Evolutionary conservation across 2,113 vertebrate species (phyloP).

Genomic region (Erythrocercus mccallii): DNA sequence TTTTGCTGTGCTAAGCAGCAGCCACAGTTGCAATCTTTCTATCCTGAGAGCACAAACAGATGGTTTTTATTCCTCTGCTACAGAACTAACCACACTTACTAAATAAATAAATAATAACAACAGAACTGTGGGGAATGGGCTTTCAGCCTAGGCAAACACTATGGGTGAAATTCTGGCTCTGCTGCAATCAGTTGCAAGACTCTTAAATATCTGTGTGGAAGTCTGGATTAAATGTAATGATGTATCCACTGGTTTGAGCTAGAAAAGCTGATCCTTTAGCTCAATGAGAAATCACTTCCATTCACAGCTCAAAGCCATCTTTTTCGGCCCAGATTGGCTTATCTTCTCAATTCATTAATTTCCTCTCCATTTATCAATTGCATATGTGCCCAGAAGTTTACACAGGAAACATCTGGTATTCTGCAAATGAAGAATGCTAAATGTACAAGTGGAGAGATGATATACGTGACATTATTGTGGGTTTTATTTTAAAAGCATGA

Average conservation of each 20-base stretch:
- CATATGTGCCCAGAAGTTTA: constrained; percentile 44
- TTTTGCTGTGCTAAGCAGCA: not conserved
- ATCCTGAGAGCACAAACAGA: not conserved
- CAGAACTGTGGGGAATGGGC: not conserved
- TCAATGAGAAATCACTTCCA: constrained; percentile 62
- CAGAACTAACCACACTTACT: not conserved
- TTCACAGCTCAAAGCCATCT: constrained; percentile 56
- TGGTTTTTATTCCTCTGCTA: not conserved
- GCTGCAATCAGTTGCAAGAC: not conserved
- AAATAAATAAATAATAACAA: constrained; percentile 1
- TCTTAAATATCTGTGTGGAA: constrained; percentile 40
- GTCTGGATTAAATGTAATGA: constrained; percentile 60
- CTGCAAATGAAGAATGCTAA: constrained; percentile 22
- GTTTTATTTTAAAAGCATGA: not conserved
- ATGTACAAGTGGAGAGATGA: not conserved
- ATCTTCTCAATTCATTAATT: constrained; percentile 65
- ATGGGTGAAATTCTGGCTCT: constrained; percentile 39
- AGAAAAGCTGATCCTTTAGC: constrained; percentile 60
- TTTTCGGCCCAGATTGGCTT: constrained; percentile 35
- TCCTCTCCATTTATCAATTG: constrained; percentile 55
- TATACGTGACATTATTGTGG: not conserved
- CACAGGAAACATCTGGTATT: constrained; percentile 53
- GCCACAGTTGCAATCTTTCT: not conserved
- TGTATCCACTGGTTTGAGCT: constrained; percentile 54
- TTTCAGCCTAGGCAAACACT: constrained; percentile 31